Base-by-base conservation (phyloP, 64 coral and sea anemone species). In the Porites australiensis region DNA sequence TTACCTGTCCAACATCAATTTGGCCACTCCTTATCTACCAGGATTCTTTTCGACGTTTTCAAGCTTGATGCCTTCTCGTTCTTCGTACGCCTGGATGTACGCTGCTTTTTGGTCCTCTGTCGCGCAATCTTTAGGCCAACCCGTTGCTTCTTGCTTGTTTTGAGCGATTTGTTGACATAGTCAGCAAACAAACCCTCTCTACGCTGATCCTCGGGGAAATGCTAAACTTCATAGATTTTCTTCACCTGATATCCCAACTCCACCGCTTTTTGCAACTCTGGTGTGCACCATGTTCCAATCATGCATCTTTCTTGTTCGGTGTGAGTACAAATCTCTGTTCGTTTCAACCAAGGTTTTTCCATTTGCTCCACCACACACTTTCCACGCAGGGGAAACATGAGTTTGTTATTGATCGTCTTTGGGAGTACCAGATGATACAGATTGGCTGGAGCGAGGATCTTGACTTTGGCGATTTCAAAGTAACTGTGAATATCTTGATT, bases 11-110 rank as follows among this genome's bases (percentile, higher is more conserved):
- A 88, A 49, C 66, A 27, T 45, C 13, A 88, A 13, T 50, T 88
- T 88, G 46, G 86, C 86, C 7, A 54, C 14, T 21, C 6, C 10
- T 13, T 59, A 16, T 4, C 48, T 9, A 3, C 86, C 86, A 48
- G 86, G 86, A 57, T 88, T 88, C 13, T 88, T 66, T 55, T 74
- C 48, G 20, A 88, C 45, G 44, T 88, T 76, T 6, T 70, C 64
- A 60, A 86, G 43, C 22, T 5, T 9, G 44, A 86, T 61, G 12
- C 62, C 82, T 14, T 86, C 58, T 10, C 37, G 2, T 5, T 7
- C 3, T 16, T 86, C 3, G 13, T 46, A 64, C 4, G 69, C 15
- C 10, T 9, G 8, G 19, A 86, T 3, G 23, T 22, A 86, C 62
- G 69, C 5, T 44, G 69, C 3, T 68, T 86, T 64, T 10, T 86